Conservation (phyloP, 2,888 invertebrate genomes). For the Ectobius pallidus region DNA sequence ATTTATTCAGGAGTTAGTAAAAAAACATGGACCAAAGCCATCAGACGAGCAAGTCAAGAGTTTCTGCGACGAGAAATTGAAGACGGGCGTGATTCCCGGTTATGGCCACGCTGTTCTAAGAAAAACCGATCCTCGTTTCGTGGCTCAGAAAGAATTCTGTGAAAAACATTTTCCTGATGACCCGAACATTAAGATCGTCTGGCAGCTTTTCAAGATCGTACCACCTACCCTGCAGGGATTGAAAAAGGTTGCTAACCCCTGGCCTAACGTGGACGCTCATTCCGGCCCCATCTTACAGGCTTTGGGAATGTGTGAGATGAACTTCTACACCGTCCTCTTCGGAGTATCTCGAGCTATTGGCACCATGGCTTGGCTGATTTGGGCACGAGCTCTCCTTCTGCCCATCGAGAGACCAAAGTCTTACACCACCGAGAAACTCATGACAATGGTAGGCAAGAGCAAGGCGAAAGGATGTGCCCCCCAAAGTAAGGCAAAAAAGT, state of each 20-base stretch:
- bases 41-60: conserved; percentile 61
- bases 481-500: no score
- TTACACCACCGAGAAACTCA: conserved; percentile 22
- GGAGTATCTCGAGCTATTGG: conserved; percentile 67
- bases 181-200: conserved; percentile 56
- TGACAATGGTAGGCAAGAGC: not conserved
- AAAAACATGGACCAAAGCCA: conserved; percentile 56
- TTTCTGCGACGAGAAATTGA: conserved; percentile 64
- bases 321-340: conserved; percentile 68
- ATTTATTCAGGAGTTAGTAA: conserved; percentile 61
- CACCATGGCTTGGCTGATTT: conserved; percentile 62
- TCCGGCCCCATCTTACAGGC: conserved; percentile 64
- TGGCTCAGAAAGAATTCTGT: conserved; percentile 67
- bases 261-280: conserved; percentile 71
- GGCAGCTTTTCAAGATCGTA: conserved; percentile 64
- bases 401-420: conserved; percentile 56
- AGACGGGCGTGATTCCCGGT: conserved; percentile 67
- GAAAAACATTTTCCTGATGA: conserved; percentile 54
- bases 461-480: no score
- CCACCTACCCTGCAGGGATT: conserved; percentile 64
- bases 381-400: conserved; percentile 64
- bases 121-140: conserved; percentile 68
- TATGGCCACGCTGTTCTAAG: conserved; percentile 70
- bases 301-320: conserved; percentile 68
- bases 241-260: conserved; percentile 69